Evolutionary conservation across 2,888 invertebrate species (phyloP), one percentile per base, ranked within the genome.

Genomic region (Hypsopygia costalis): DNA sequence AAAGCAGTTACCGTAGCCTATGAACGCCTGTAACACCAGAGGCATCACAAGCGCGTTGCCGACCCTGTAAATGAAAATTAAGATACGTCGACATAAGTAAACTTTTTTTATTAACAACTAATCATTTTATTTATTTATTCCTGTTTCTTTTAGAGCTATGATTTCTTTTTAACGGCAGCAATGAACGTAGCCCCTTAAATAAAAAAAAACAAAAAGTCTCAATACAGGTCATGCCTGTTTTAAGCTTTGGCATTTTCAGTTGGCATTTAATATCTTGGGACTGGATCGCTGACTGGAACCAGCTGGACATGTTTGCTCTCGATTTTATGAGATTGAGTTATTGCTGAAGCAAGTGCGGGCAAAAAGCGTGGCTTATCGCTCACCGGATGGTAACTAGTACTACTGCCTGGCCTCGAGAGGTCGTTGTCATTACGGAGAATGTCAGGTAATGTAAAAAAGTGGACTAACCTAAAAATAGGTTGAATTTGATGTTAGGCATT

Each of bases 351-450:
- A n/a, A 25, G 1, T 1, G 25, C 43, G 20, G 33, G 31, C 37
- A 73, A 76, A 74, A 73, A 69, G 54, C 51, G 60, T 67, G 46
- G 51, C 48, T 53, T 54, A 60, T 62, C 40, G 44, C 52, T 46
- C 70, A 68, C 78, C 74, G 71, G 71, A 66, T 73, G 61, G 65
- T 41, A 68, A 68, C 64, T 35, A 35, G 43, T 29, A 34, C 31
- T 16, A 16, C 9, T 11, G 27, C 33, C 16, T 55, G 68, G 66
- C 82, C 85, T 83, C 63, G 77, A 6, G 11, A 51, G 85, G 82
- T 85, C 81, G 69, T 77, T 85, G 80, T 47, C 80, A 65, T 52
- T 49, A 41, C 30, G 45, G 69, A 69, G 74, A 83, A 81, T 80
- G 82, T 78, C 72, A 68, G 57, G 52, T 47, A 49, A 60, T 46